Conservation (phyloP, 2,888 invertebrate species). For the Scaptomyza reducta region DNA sequence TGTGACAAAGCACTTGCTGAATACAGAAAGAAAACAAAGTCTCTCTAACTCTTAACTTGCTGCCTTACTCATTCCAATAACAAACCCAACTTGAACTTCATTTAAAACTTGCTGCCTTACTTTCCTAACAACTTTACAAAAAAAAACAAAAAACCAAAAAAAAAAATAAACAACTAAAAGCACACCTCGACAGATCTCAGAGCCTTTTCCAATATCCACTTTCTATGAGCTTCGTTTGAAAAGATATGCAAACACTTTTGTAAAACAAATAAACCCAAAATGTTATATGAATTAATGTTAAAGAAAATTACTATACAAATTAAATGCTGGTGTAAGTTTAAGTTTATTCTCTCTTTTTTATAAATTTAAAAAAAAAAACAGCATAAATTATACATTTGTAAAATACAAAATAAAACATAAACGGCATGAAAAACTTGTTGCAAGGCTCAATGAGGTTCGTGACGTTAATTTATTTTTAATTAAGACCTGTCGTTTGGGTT, state of each 20-base stretch:
- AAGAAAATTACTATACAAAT: slow-evolving; percentile 43
- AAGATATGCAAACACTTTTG: slow-evolving; percentile 52
- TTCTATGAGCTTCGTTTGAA: slow-evolving; percentile 68
- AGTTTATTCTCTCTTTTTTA: slow-evolving; percentile 27
- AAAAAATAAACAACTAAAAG: slow-evolving; percentile 10
- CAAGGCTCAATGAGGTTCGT: slow-evolving; percentile 21
- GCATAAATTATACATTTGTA: slow-evolving; percentile 36
- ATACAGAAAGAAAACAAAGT: slow-evolving; percentile 45
- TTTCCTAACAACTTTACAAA: slow-evolving; percentile 65
- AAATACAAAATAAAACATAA: slow-evolving; percentile 12
- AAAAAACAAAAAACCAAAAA: slow-evolving; percentile 8
- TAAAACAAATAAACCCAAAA: slow-evolving; percentile 36
- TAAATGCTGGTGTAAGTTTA: slow-evolving; percentile 50
- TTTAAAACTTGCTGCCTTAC: slow-evolving; percentile 74
- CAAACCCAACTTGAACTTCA: slow-evolving; percentile 55
- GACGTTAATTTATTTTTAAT: slow-evolving; percentile 60
- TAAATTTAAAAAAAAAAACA: slow-evolving; percentile 13
- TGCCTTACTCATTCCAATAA: slow-evolving; percentile 67
- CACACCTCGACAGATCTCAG: slow-evolving; percentile 55
- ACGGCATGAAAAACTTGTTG: slow-evolving; percentile 27
- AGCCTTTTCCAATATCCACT: slow-evolving; percentile 65
- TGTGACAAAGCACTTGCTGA: slow-evolving; percentile 77
- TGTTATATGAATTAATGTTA: slow-evolving; percentile 64
- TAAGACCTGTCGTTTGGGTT: slow-evolving; percentile 35
- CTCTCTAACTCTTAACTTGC: slow-evolving; percentile 72